A percentile compares a stretch with the other conserved stretches of the same genome.
These are phyloP conservation scores for Aporrectodea caliginosa DNA, from an alignment of 1,140 invertebrate species.

Conservation along the genomic window DNA sequence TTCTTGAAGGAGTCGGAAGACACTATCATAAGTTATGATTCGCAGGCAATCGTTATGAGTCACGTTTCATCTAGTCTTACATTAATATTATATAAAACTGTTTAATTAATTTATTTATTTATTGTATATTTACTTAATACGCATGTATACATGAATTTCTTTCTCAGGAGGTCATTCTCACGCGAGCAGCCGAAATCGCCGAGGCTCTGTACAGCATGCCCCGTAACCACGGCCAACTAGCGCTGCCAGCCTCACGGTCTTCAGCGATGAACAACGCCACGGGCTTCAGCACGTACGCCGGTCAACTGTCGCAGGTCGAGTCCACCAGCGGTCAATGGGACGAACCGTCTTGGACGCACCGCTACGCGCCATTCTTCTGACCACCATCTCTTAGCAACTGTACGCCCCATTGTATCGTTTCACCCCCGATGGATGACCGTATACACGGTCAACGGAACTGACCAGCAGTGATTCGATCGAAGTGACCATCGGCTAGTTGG, in stretches of 20 bases:
- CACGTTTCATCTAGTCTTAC: no score
- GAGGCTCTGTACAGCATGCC: conserved; percentile 97
- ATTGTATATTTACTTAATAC: background rate
- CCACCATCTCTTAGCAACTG: no score
- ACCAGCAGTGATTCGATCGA: no score
- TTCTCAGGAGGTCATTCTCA: conserved; percentile 87
- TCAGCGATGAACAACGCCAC: conserved; percentile 60
- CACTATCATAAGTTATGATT: no score
- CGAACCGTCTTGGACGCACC: background rate
- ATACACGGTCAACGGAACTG: no score
- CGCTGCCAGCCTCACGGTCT: conserved; percentile 61
- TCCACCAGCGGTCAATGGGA: background rate
- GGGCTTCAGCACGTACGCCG: conserved; percentile 86
- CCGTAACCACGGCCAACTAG: conserved; percentile 61
- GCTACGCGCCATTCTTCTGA: background rate
- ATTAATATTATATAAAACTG: background rate
- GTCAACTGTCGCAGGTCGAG: background rate
- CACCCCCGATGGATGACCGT: no score
- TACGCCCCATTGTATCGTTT: no score
- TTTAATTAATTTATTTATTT: background rate
- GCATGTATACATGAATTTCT: conserved; percentile 10
- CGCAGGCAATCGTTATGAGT: no score
- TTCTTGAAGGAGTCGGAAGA: no score
- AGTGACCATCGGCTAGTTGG: no score
- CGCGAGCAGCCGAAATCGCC: conserved; percentile 93